Percentiles rank a stretch among this genome's conserved stretches.
Evolutionary conservation across 2,797 vertebrate species (phyloP).

Genomic region (Lacerta viridis): DNA sequence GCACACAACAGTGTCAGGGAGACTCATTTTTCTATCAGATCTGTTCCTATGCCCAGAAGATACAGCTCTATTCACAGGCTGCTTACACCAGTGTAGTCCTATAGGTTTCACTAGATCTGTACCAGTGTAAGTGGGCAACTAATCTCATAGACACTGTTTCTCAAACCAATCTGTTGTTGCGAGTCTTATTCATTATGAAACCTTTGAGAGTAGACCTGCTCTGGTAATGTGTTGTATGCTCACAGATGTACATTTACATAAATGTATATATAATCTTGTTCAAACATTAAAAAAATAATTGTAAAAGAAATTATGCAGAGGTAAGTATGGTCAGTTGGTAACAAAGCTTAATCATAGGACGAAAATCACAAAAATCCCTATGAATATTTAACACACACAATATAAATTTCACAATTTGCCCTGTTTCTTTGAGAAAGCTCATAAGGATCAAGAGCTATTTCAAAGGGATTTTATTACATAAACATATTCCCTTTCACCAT

Average conservation of each 20-base stretch:
- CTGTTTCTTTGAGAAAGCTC: not conserved
- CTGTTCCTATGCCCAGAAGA: slow-evolving; percentile 30
- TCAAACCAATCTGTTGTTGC: slow-evolving; percentile 2
- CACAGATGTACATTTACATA: not conserved
- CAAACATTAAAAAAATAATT: not conserved
- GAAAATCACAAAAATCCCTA: slow-evolving; percentile 8
- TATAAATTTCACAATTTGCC: slow-evolving; percentile 9
- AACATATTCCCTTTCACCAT: not conserved
- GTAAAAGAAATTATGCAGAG: not conserved
- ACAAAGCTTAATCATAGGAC: not conserved
- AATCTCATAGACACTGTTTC: not conserved
- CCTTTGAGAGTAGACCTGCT: not conserved
- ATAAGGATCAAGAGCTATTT: not conserved
- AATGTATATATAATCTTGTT: not conserved
- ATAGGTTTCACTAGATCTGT: not conserved
- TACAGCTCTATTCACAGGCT: not conserved
- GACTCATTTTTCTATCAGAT: slow-evolving; percentile 13
- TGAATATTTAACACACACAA: slow-evolving; percentile 9
- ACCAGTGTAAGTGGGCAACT: slow-evolving; percentile 1
- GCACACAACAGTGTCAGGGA: not conserved
- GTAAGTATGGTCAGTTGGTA: slow-evolving; percentile 20
- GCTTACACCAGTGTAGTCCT: not conserved
- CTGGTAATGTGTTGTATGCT: not conserved
- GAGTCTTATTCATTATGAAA: slow-evolving; percentile 20
- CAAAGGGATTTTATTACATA: not conserved